Base-by-base conservation (phyloP, 2,797 vertebrate genomes). In the Choloepus didactylus region DNA sequence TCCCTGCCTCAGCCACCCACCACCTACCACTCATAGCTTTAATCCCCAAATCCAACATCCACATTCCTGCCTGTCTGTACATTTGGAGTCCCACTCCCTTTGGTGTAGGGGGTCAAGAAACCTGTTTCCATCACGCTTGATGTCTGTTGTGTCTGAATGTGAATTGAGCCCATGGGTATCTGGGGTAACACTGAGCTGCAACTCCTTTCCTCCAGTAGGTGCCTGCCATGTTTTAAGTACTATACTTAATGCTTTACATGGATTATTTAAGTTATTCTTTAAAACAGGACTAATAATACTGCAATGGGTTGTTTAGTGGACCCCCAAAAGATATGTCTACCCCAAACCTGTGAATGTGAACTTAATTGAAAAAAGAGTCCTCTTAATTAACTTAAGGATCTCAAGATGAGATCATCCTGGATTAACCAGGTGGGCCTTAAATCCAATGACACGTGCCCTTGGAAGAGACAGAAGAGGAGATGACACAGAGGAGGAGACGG, bases 251-350 rank as follows among this genome's bases (percentile, higher is more conserved):
- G 35, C 31, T 49, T 38, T 54, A 35, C 15, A 4, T 69, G 41
- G 41, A 18, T 67, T 29, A 8, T 69, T 49, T 46, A 14, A 18
- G 41, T 82, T 64, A 82, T 60, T 80, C 70, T 95, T 79, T 81
- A 51, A 70, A 35, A 38, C 4, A 35, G 46, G 25, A 35, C 21
- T 41, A 67, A 79, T 9, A 69, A 38, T 62, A 70, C 41, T 54
- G 16, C 18, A 54, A 18, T 54, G 54, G 54, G 54, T 54, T 54
- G 54, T 54, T 54, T 54, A 15, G 1, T 12, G 54, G 54, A 54
- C 54, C 54, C 54, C 54, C 54, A 54, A 54, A 54, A 54, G 54
- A 54, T 15, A 54, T 54, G 54, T 54, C 54, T 54, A 54, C 16
- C 54, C 54, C 11, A 12, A 54, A 54, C 54, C 54, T 18, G 54